Base-by-base conservation (phyloP, 2,113 vertebrate genomes). In the Platanista minor region DNA sequence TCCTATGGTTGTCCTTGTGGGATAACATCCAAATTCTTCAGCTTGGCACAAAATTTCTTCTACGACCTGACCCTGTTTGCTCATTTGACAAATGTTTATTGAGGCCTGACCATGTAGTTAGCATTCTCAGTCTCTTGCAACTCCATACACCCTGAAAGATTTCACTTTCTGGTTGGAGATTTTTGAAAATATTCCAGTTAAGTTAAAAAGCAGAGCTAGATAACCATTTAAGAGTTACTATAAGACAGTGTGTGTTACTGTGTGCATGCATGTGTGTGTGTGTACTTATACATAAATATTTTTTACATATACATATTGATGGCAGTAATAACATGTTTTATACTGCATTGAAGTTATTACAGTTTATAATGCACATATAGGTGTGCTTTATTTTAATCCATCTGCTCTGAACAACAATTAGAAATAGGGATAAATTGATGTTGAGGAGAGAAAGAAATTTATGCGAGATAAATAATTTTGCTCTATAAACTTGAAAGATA, bases 31-130 rank as follows among this genome's bases (percentile, higher is more conserved):
- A 96, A 75, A 96, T 91, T 97, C 72, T 57, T 90, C 29, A 91
- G 67, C 13, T 69, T 91, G 77, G 62, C 69, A 85, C 74, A 62
- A 49, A 95, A 72, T 77, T 21, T 95, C 29, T 33, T 92, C 31
- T 4, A 52, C 72, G 31, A 89, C 17, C 31, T 93, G 57, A 94
- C 62, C 17, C 1, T 86, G 15, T 88, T 59, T 18, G 23, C 57
- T 93, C 66, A 74, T 89, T 91, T 1, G 52, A 86, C 77, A 85
- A 84, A 77, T 94, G 89, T 91, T 97, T 96, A 83, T 95, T 90
- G 31, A 94, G 74, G 94, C 12, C 54, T 85, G n/a, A 81, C 66
- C 31, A 41, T 93, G 57, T 81, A 8, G 43, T 96, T 72, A 91
- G 33, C 17, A n/a, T 88, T 90, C 36, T 88, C 5, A 46, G 15